phyloP scores from a whole-genome alignment of 2,797 vertebrate species.

The Falco biarmicus region DNA sequence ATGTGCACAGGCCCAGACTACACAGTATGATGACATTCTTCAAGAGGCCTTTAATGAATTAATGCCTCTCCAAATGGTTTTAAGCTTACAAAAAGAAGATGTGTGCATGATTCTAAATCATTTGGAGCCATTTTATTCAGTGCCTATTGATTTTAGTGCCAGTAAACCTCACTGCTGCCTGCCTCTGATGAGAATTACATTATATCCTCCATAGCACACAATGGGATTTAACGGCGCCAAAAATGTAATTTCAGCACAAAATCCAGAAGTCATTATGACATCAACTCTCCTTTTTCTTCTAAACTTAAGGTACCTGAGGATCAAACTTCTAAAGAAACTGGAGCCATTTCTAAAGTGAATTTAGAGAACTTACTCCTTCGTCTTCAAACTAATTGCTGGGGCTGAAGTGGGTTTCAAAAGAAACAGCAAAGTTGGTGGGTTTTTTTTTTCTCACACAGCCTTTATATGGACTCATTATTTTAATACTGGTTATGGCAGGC shows the following conservation, averaged over 20 bases:
- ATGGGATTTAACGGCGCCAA: conserved; percentile 67
- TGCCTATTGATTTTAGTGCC: conserved; percentile 75
- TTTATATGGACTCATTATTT: background rate
- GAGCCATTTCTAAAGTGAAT: background rate
- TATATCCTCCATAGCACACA: conserved; percentile 62
- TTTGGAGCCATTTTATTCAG: conserved; percentile 70
- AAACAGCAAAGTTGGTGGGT: fast-evolving
- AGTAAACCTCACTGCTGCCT: conserved; percentile 69
- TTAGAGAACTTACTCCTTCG: background rate
- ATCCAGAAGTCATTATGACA: conserved; percentile 64
- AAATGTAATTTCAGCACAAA: conserved; percentile 75
- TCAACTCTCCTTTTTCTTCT: conserved; percentile 39
- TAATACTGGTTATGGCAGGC: background rate
- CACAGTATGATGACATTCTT: conserved; percentile 57
- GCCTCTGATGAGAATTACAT: conserved; percentile 67
- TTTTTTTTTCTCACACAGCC: background rate
- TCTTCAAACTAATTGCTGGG: background rate
- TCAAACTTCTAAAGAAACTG: conserved; percentile 14
- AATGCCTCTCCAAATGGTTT: conserved; percentile 71
- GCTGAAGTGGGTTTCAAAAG: background rate
- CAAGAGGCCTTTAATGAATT: conserved; percentile 72
- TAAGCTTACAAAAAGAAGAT: conserved; percentile 67
- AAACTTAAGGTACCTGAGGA: conserved; percentile 1
- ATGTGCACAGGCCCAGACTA: conserved; percentile 37
- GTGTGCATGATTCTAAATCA: conserved; percentile 70